Evolutionary conservation across 2,113 vertebrate species (phyloP).

Genomic region (Poicephalus meyeri): DNA sequence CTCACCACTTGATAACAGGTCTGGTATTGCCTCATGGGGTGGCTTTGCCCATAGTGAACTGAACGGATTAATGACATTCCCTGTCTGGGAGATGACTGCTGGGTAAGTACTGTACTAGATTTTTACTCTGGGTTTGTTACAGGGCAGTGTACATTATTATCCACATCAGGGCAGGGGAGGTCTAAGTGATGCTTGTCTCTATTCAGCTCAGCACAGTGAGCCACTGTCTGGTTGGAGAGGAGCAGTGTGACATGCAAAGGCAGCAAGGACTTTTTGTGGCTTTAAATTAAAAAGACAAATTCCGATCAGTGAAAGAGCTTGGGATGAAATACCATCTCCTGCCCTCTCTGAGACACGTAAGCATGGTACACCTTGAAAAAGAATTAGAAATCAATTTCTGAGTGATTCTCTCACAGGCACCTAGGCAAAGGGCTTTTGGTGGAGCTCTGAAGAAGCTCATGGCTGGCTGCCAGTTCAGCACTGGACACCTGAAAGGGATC

Average conservation of each 20-base stretch:
- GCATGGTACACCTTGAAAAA: constrained; percentile 39
- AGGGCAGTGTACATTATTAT: neutral
- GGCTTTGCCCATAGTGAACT: neutral
- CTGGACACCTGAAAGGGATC: constrained; percentile 39
- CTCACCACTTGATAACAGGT: neutral
- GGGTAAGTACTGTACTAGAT: neutral
- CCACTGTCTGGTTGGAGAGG: neutral
- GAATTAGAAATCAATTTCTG: constrained; percentile 59
- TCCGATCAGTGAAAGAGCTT: neutral
- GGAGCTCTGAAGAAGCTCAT: neutral
- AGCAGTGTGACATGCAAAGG: neutral
- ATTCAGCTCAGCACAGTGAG: neutral
- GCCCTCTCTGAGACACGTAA: neutral
- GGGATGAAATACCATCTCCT: neutral
- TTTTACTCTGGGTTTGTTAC: neutral
- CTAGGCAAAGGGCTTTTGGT: constrained; percentile 56
- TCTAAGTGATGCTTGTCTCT: rapidly evolving
- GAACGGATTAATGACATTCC: neutral
- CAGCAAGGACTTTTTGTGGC: neutral
- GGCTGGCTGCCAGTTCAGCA: neutral
- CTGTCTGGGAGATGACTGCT: neutral
- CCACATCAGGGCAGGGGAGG: neutral
- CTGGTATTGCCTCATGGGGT: neutral
- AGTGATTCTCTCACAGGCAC: constrained; percentile 42
- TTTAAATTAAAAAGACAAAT: neutral